Evolutionary conservation across 2,113 vertebrate genomes (phyloP).

Genomic region (Dromas ardeola): DNA sequence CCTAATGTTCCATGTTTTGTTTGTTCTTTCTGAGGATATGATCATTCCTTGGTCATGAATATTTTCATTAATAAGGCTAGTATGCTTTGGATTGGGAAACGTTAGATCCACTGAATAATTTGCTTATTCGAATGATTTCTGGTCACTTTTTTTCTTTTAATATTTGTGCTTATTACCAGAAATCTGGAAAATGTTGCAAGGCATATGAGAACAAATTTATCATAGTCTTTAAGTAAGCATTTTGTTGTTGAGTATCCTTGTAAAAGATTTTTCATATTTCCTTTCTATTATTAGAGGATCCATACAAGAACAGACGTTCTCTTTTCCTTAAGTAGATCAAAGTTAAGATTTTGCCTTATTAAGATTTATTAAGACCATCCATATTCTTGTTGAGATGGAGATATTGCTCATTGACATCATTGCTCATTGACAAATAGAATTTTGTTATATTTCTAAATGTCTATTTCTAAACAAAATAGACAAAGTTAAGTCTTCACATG

Average conservation of each 20-base stretch:
- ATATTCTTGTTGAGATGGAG: not conserved
- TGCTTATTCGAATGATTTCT: not conserved
- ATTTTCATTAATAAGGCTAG: not conserved
- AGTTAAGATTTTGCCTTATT: not conserved
- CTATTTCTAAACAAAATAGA: not conserved
- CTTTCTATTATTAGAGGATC: not conserved
- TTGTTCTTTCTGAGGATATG: not conserved
- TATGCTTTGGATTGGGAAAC: not conserved
- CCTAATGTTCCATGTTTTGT: not conserved
- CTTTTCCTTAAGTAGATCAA: not conserved
- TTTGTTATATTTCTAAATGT: not conserved
- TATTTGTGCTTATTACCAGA: not conserved
- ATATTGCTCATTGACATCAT: not conserved
- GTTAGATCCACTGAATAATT: not conserved
- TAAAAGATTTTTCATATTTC: not conserved
- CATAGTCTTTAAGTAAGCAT: not conserved
- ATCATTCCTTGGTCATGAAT: not conserved
- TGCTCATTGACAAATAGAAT: not conserved
- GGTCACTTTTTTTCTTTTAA: not conserved
- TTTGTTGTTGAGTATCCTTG: not conserved
- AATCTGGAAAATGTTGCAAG: not conserved
- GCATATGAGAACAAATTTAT: not conserved
- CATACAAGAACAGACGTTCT: not conserved
- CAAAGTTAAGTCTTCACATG: not conserved
- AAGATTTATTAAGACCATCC: not conserved